phyloP scores from a whole-genome alignment of 2,797 vertebrate species.

The Gobionotothen gibberifrons region DNA sequence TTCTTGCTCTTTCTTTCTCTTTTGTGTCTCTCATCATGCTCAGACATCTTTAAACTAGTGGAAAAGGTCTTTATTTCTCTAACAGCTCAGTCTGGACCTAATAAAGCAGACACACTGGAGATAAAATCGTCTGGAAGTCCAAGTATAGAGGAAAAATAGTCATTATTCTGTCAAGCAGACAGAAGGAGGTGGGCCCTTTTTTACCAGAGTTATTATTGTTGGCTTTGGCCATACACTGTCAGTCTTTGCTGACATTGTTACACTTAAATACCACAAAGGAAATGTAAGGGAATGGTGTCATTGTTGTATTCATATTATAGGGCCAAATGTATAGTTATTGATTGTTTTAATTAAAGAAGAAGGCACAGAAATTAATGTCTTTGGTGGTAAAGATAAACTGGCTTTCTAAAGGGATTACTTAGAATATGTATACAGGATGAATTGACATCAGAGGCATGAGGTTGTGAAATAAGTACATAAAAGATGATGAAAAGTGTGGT shows the following conservation, averaged over 20 bases:
- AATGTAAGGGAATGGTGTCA: background rate
- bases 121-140: slow-evolving; percentile 31
- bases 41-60: slow-evolving; percentile 30
- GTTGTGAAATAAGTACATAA: slow-evolving; percentile 2
- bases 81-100: slow-evolving; percentile 42
- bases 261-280: too few species aligned
- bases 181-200: slow-evolving; percentile 32
- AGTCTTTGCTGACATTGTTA: too few species aligned
- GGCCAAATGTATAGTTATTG: background rate
- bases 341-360: too few species aligned
- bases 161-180: slow-evolving; percentile 43
- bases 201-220: slow-evolving; percentile 27
- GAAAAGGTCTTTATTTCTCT: slow-evolving; percentile 40
- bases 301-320: background rate
- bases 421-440: slow-evolving; percentile 3
- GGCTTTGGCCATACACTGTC: background rate
- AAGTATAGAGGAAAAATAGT: slow-evolving; percentile 36
- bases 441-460: background rate
- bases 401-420: background rate
- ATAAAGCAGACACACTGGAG: slow-evolving; percentile 26
- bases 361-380: background rate
- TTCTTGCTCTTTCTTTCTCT: background rate
- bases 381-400: background rate
- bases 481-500: slow-evolving; percentile 1
- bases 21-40: slow-evolving; percentile 31